A percentile compares a stretch with the other conserved stretches of the same genome.
Evolutionary conservation across 2,113 vertebrate genomes (phyloP).

Genomic region (Zosterops japonicus): DNA sequence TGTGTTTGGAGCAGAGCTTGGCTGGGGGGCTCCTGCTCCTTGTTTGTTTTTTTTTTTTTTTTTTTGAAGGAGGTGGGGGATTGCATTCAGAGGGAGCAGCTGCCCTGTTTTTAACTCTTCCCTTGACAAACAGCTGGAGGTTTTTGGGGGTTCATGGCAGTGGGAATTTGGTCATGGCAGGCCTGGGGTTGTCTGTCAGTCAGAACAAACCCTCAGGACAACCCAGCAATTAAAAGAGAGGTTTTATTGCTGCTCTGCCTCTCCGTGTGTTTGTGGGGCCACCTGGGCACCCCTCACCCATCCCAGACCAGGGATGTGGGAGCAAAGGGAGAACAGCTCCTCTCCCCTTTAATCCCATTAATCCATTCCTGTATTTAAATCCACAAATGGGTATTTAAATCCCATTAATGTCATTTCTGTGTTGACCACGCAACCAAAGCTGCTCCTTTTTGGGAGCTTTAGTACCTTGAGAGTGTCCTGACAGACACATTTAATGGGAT

Average conservation of each 20-base stretch:
- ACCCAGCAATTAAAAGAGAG: slow-evolving; percentile 63
- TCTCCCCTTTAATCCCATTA: neutral
- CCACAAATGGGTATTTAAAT: neutral
- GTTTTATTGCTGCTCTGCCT: slow-evolving; percentile 50
- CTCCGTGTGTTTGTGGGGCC: neutral
- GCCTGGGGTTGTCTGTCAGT: neutral
- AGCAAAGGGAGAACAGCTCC: accelerated
- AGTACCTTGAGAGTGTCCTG: neutral
- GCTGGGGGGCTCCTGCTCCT: neutral
- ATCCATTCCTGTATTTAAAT: neutral
- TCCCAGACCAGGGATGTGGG: neutral
- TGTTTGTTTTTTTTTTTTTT: neutral
- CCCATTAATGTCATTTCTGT: neutral
- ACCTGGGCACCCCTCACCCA: neutral
- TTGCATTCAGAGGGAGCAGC: neutral
- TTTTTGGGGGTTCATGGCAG: neutral
- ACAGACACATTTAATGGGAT: neutral
- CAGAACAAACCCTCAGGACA: slow-evolving; percentile 69
- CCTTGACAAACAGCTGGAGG: neutral
- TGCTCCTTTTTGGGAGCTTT: neutral
- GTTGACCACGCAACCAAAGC: accelerated
- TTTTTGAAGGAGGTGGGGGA: neutral
- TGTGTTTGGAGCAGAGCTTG: neutral
- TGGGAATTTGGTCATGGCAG: neutral
- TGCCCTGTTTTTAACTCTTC: neutral